Conservation (phyloP, 1,140 invertebrate genomes). For the Drosophila equinoxialis region DNA sequence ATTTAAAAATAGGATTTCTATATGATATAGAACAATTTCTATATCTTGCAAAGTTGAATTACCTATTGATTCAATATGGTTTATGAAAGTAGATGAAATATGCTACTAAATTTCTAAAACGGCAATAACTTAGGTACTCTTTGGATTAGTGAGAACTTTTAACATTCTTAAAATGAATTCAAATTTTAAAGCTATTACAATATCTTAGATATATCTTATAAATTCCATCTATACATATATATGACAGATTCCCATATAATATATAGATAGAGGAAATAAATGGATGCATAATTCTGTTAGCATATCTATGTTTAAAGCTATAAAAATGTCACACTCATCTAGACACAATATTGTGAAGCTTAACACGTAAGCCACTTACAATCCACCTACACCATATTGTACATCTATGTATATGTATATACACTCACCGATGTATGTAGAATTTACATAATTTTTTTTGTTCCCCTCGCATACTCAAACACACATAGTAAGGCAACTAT, state of each 20-base stretch:
- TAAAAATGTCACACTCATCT: conserved; percentile 39
- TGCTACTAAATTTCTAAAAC: too few relatives aligned
- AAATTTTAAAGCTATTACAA: too few relatives aligned
- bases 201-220: too few relatives aligned
- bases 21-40: too few relatives aligned
- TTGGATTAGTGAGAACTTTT: too few relatives aligned
- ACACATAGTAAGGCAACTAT: conserved; percentile 46
- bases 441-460: conserved; percentile 10
- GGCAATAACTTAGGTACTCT: too few relatives aligned
- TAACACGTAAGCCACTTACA: conserved; percentile 13
- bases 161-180: too few relatives aligned
- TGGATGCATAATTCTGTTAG: not conserved
- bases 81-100: too few relatives aligned
- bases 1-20: too few relatives aligned
- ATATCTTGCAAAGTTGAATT: too few relatives aligned
- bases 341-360: conserved; percentile 26
- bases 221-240: too few relatives aligned
- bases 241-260: not conserved
- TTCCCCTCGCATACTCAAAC: not conserved
- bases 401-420: not conserved
- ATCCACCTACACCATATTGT: conserved; percentile 4
- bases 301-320: conserved; percentile 16
- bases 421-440: not conserved
- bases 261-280: not conserved
- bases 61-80: too few relatives aligned